A percentile compares a stretch with the other conserved stretches of the same genome.
These are phyloP conservation scores for Mionectes macconnelli DNA, from an alignment of 2,113 vertebrate genomes.

Conservation along the genomic window DNA sequence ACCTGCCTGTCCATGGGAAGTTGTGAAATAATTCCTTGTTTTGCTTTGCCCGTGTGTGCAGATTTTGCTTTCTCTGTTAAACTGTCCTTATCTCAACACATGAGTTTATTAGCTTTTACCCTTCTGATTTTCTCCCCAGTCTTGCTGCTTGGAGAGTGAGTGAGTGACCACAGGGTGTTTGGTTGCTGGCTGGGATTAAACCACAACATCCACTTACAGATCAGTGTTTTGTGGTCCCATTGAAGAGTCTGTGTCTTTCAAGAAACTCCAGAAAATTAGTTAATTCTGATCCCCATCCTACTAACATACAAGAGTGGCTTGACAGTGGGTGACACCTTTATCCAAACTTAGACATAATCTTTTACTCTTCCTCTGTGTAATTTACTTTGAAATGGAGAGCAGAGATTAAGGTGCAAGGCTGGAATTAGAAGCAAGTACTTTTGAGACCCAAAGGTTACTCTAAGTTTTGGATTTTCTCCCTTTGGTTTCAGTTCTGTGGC, in stretches of 20 bases:
- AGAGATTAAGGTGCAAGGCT: background rate
- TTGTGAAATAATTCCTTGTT: background rate
- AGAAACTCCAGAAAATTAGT: background rate
- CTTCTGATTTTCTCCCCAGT: background rate
- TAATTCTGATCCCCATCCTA: background rate
- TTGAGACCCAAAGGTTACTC: background rate
- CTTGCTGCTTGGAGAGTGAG: background rate
- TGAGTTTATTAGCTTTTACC: background rate
- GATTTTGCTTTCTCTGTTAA: background rate
- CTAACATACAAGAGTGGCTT: background rate
- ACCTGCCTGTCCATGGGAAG: background rate
- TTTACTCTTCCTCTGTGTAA: background rate
- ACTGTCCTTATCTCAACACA: background rate
- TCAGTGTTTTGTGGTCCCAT: background rate
- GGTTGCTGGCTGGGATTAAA: background rate
- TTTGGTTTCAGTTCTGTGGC: background rate
- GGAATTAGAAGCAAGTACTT: background rate
- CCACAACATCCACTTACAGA: background rate
- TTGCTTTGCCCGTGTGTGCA: background rate
- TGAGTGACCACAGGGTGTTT: background rate
- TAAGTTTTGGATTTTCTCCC: background rate
- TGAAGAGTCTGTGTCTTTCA: background rate
- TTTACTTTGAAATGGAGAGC: background rate
- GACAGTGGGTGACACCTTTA: background rate
- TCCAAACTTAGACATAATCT: background rate